Evolutionary conservation across 2,888 invertebrate genomes (phyloP).

Genomic region (Hemicrepidius hirtus): DNA sequence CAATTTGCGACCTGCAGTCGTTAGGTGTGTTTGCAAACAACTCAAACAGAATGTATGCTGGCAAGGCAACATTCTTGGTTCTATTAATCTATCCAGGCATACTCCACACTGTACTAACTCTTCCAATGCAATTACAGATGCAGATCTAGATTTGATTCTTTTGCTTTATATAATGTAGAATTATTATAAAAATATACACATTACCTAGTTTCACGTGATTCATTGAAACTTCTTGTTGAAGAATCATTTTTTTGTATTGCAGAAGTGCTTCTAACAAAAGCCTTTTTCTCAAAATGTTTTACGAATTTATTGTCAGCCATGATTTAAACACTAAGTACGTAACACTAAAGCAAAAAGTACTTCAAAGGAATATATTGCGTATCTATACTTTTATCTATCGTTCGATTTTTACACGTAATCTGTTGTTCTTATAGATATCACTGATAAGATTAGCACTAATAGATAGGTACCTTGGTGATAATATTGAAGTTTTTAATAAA

Average conservation of each 20-base stretch:
- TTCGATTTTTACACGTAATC: no score
- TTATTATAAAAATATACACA: background rate
- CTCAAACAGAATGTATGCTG: slow-evolving; percentile 80
- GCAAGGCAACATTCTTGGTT: slow-evolving; percentile 79
- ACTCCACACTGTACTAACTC: slow-evolving; percentile 78
- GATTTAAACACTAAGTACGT: background rate
- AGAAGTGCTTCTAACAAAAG: background rate
- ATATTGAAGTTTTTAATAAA: no score
- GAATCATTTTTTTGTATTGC: background rate
- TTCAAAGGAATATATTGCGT: no score
- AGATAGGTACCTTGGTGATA: no score
- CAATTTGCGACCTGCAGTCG: slow-evolving; percentile 39
- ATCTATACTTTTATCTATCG: no score
- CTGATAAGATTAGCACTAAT: no score
- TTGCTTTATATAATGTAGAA: background rate
- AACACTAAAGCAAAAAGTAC: no score
- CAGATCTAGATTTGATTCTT: background rate
- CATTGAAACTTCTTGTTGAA: background rate
- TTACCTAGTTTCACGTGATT: background rate
- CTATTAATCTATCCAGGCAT: slow-evolving; percentile 75
- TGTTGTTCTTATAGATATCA: no score
- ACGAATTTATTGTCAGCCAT: background rate
- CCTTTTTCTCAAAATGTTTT: background rate
- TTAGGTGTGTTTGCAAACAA: slow-evolving; percentile 74
- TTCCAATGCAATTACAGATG: slow-evolving; percentile 70